These are phyloP conservation scores for Stegodyphus mimosarum DNA, from an alignment of 1,140 invertebrate genomes.

Conservation along the genomic window DNA sequence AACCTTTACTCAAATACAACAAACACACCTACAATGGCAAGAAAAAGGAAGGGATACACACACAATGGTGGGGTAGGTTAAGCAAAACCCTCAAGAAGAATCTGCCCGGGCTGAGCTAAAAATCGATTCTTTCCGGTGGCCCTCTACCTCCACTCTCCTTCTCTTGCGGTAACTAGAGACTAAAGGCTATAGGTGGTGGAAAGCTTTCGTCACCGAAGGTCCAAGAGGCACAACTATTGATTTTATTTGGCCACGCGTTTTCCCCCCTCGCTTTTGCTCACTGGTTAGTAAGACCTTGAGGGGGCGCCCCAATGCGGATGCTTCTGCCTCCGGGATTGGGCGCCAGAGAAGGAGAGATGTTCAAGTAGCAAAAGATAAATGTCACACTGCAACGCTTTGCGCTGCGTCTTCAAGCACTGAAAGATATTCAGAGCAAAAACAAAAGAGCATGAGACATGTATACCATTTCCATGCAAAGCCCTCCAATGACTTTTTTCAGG, in stretches of 20 bases:
- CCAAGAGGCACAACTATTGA: conserved; percentile 48
- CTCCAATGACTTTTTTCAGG: too few species aligned
- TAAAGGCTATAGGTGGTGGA: conserved; percentile 50
- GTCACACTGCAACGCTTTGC: too few species aligned
- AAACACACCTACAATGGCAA: too few species aligned
- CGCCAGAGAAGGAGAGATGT: neutral
- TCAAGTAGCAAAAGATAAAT: too few species aligned
- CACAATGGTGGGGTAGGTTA: neutral
- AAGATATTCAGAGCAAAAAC: too few species aligned
- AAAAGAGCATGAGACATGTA: too few species aligned
- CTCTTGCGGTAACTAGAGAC: conserved; percentile 54
- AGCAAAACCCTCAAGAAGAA: conserved; percentile 36
- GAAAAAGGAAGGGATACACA: too few species aligned
- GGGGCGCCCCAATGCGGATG: conserved; percentile 10
- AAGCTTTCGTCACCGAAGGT: conserved; percentile 46
- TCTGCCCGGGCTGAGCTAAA: conserved; percentile 37
- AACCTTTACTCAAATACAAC: too few species aligned
- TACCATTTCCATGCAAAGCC: too few species aligned
- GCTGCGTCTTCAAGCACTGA: neutral
- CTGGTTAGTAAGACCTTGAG: conserved; percentile 20
- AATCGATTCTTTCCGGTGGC: conserved; percentile 47
- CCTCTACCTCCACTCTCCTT: conserved; percentile 1
- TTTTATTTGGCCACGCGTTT: conserved; percentile 46
- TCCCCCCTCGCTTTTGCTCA: conserved; percentile 1
- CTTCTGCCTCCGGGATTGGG: conserved; percentile 4